These are phyloP conservation scores for Trichomycterus rosablanca DNA, from an alignment of 2,113 vertebrate genomes.

Conservation along the genomic window DNA sequence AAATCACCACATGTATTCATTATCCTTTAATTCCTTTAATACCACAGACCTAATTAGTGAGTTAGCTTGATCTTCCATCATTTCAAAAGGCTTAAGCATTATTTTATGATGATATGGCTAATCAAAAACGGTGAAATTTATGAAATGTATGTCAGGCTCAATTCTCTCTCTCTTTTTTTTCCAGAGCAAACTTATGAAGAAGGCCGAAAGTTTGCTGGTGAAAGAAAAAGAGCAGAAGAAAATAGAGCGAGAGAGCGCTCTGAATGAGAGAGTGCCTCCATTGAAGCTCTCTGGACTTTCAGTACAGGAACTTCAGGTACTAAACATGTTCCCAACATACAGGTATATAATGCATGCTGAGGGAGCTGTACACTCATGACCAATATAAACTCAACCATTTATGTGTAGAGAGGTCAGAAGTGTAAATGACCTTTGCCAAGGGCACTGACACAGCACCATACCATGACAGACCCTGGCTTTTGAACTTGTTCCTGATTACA, in stretches of 20 bases:
- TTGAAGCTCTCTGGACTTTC: constrained; percentile 49
- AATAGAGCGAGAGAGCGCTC: constrained; percentile 41
- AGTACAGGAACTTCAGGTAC: constrained; percentile 53
- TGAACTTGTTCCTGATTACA: too few species aligned
- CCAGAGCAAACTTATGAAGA: constrained; percentile 54
- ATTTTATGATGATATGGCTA: not conserved
- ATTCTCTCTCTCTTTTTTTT: too few species aligned
- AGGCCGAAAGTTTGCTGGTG: constrained; percentile 43
- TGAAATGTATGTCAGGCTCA: too few species aligned
- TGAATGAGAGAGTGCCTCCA: constrained; percentile 47
- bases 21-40: constrained; percentile 13
- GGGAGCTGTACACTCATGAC: too few species aligned
- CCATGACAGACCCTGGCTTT: too few species aligned
- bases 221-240: constrained; percentile 45
- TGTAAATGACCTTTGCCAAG: too few species aligned
- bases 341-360: too few species aligned
- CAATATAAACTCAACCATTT: too few species aligned
- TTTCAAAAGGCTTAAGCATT: not conserved
- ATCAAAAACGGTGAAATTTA: not conserved
- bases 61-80: constrained; percentile 5
- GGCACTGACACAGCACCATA: too few species aligned
- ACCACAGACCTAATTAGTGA: not conserved
- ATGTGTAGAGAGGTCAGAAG: too few species aligned
- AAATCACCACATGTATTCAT: not conserved
- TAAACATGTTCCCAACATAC: not conserved